Evolutionary conservation across 1,140 invertebrate genomes (phyloP), one percentile per base, ranked within the genome.

Genomic region (Tetramorium simillimum): DNA sequence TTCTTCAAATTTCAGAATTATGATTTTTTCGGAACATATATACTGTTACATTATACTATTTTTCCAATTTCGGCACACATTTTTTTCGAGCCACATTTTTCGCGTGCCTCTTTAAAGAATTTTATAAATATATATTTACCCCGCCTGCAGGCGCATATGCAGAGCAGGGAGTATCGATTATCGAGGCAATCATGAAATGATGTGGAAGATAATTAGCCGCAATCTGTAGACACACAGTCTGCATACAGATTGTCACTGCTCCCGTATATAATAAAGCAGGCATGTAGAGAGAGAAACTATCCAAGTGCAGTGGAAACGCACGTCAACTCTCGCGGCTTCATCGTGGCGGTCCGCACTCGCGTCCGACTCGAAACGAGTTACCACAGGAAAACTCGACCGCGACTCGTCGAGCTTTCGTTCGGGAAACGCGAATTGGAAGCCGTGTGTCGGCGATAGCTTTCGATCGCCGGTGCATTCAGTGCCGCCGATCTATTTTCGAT

Each of bases 401-500:
- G 80, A 60, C 53, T 84, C 67, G 69, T 60, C 14, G 69, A 82
- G 40, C 56, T 73, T 73, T 60, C 80, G 80, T 49, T 49, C 40
- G 69, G 80, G 14, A 46, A 84, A 84, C 69, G 69, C 69, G 69
- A 53, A 84, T 84, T 84, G 80, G 69, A 84, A 73, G 80, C 80
- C 53, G 51, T 21, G 67, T 43, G 51, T 49, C 51, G 65, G 14
- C 67, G 65, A 82, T 82, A 82, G 69, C 67, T 73, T 76, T 82
- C 65, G 69, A 82, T 82, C 67, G 80, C 28, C 40, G 53, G 80
- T 1, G 51, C 69, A 82, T 82, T 82, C 80, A 82, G 37, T 49
- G 58, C 43, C 24, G 46, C 62, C 73, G 82, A 78, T 85, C 75
- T 85, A 85, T 85, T 85, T 77, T 85, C 82, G 82, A 85, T 85